Percentiles rank a stretch among this genome's conserved stretches.
Conservation (phyloP, 2,888 invertebrate species). For the Malacosoma neustria region DNA sequence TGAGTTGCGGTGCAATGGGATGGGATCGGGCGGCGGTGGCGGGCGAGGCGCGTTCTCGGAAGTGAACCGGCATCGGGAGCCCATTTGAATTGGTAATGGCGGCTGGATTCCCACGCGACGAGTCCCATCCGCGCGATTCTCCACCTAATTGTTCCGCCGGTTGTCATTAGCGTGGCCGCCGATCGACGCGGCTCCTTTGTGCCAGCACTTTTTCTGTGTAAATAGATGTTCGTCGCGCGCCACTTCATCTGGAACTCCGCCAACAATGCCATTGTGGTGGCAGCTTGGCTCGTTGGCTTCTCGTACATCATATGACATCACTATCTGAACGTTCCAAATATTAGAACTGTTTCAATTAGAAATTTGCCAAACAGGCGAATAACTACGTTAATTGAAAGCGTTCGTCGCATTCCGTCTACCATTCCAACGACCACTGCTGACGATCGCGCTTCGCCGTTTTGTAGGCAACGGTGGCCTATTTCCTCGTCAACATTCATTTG, state of each 20-base stretch:
- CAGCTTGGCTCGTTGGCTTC: not conserved
- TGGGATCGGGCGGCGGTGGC: conserved; percentile 7
- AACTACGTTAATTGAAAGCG: conserved; percentile 44
- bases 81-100: conserved; percentile 16
- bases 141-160: conserved; percentile 13
- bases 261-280: conserved; percentile 26
- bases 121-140: conserved; percentile 10
- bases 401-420: conserved; percentile 30
- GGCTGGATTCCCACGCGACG: conserved; percentile 24
- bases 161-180: conserved; percentile 9
- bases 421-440: conserved; percentile 19
- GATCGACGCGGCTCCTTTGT: conserved; percentile 14
- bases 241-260: conserved; percentile 24
- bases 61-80: conserved; percentile 13
- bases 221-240: conserved; percentile 11
- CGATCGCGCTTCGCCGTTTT: conserved; percentile 13
- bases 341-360: conserved; percentile 43
- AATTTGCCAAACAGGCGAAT: conserved; percentile 40
- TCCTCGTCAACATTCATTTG: no score
- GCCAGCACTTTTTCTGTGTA: conserved; percentile 12
- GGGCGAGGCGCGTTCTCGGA: conserved; percentile 14
- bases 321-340: conserved; percentile 28
- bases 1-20: no score
- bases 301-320: conserved; percentile 25
- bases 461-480: conserved; percentile 26